These are phyloP conservation scores for Leucoraja ocellata DNA, from an alignment of 2,797 vertebrate species.

Conservation along the genomic window DNA sequence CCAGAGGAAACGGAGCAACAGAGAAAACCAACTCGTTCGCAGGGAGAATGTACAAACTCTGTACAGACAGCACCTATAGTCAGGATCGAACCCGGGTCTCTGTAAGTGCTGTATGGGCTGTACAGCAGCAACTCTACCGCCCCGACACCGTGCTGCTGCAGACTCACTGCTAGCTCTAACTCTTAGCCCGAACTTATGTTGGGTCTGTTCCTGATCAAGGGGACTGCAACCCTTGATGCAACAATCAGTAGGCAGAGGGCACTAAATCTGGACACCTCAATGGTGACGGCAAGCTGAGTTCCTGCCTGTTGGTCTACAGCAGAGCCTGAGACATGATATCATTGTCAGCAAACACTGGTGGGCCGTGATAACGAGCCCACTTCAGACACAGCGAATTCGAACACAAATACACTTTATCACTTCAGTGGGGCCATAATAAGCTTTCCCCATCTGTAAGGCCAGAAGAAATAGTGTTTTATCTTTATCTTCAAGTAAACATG, in stretches of 20 bases:
- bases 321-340: conserved; percentile 31
- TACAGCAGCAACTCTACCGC: too few species aligned
- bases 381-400: conserved; percentile 38
- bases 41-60: too few species aligned
- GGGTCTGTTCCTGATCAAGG: not conserved
- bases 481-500: conserved; percentile 30
- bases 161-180: too few species aligned
- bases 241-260: not conserved
- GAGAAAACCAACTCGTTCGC: too few species aligned
- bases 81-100: too few species aligned
- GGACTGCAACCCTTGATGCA: not conserved
- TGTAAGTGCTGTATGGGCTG: too few species aligned
- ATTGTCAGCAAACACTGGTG: conserved; percentile 38
- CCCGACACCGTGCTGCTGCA: too few species aligned
- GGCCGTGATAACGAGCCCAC: conserved; percentile 37
- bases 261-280: not conserved
- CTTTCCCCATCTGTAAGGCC: conserved; percentile 6
- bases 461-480: conserved; percentile 36
- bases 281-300: conserved; percentile 6
- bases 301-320: conserved; percentile 34
- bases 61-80: too few species aligned
- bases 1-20: too few species aligned
- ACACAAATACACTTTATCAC: conserved; percentile 39
- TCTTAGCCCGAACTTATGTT: not conserved
- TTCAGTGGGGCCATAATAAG: conserved; percentile 12